Evolutionary conservation across 2,888 invertebrate species (phyloP), one percentile per base, ranked within the genome.

Genomic region (Himalopsyche japonica): DNA sequence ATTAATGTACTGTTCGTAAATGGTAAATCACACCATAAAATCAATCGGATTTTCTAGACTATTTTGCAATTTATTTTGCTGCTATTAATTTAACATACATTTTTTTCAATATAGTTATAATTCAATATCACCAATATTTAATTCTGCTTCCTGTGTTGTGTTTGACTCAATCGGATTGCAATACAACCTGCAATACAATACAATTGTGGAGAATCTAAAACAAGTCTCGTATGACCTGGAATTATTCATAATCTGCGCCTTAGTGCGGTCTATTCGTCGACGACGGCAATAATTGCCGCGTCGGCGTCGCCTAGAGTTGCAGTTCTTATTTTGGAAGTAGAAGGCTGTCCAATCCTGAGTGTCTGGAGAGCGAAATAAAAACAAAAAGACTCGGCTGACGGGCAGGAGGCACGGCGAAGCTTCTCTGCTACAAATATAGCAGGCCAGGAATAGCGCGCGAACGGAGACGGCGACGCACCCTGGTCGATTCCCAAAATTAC

Each of bases 351-450:
- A 70, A 70, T 70, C 70, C 27, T 27, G 70, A 70, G 70, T 27
- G 70, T 70, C 70, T 70, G 70, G 27, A 70, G 70, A 70, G 70
- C 20, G 24, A 70, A 70, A 70, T 70, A 30, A 48, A 48, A 79
- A 79, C 79, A 79, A 83, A 85, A 80, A 34, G 57, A 84, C 82
- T 32, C 79, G 76, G 76, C 27, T 48, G 27, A 82, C 70, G 84
- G 86, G 82, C 84, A 79, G 76, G 84, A 80, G 82, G 80, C 47
- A 78, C 80, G 70, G 70, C 70, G 27, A 70, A 70, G 70, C 30
- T 30, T 27, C 70, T 70, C 70, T 27, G 70, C 86, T 86, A 84
- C 82, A 81, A 84, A 84, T 83, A 84, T 80, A 84, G 24, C 84
- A 81, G 30, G 84, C 84, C 82, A 77, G 80, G 82, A 83, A 84